Base-by-base conservation (phyloP, 1,140 invertebrate species). In the Halesus radiatus region DNA sequence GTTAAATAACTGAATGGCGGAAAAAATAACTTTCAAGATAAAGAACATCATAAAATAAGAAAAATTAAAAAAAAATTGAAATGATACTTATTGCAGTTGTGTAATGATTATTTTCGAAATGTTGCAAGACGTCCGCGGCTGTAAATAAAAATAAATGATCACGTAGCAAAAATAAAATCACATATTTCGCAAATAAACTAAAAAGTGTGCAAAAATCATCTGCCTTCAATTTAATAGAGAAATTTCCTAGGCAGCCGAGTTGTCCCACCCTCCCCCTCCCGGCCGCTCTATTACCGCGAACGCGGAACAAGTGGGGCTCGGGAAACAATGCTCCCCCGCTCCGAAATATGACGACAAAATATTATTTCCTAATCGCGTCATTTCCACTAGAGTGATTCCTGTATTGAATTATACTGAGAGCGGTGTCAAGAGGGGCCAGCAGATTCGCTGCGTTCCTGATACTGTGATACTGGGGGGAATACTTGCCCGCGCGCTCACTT, bases 351-450 rank as follows among this genome's bases (percentile, higher is more conserved):
- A 83, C 82, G 82, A 79, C 82, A 83, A 83, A 83, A 83, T 83
- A 83, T 81, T 83, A 83, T 83, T 83, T 83, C 82, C 82, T 83
- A 83, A 83, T 83, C 82, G 79, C 79, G 79, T 83, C 82, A 83
- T 76, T 83, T 83, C 79, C 76, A 29, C 76, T 77, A 83, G 66
- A 83, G 75, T 68, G 81, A 83, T 80, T 83, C 76, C 62, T 80
- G 79, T 83, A 83, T 83, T 83, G 81, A 83, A 83, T 83, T 83
- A 83, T 76, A 76, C 56, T n/a, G 74, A 32, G 76, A 74, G 76
- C 81, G 29, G 78, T 82, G 81, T 82, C 81, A 82, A 82, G 81
- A 82, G 81, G 81, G 81, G 78, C 73, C 72, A 82, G 56, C 81
- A 82, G 81, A 82, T 82, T 82, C 81, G 81, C 53, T 78, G 81